These are phyloP conservation scores for Pseudoips prasinana DNA, from an alignment of 2,888 invertebrate species.

Conservation along the genomic window DNA sequence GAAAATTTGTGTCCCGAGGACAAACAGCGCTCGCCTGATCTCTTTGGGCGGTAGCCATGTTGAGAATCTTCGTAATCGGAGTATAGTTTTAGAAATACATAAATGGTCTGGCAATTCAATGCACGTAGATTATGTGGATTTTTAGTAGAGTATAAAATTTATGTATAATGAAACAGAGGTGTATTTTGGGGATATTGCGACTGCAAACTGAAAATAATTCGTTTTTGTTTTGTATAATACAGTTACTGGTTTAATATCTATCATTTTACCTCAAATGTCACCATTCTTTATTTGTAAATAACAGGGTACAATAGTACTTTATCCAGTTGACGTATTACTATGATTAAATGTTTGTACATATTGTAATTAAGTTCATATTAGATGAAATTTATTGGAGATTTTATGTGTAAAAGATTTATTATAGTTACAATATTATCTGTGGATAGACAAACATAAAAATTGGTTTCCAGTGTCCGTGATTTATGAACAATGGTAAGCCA, in stretches of 20 bases:
- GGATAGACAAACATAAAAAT: conserved; percentile 27
- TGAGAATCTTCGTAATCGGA: conserved; percentile 16
- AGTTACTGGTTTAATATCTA: conserved; percentile 8
- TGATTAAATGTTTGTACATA: conserved; percentile 65
- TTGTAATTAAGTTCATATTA: conserved; percentile 49
- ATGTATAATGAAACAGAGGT: conserved; percentile 24
- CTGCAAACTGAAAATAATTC: conserved; percentile 6
- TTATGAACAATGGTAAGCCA: conserved; percentile 1
- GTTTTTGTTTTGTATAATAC: conserved; percentile 6
- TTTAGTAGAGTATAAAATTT: conserved; percentile 26
- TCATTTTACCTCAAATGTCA: conserved; percentile 12
- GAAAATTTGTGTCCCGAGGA: conserved; percentile 24
- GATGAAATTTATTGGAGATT: conserved; percentile 52
- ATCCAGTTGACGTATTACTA: conserved; percentile 57
- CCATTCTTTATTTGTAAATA: conserved; percentile 43
- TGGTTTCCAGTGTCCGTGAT: conserved; percentile 5
- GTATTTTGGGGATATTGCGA: conserved; percentile 16
- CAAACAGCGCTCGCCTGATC: conserved; percentile 16
- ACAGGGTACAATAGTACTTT: conserved; percentile 54
- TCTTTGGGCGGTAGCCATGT: conserved; percentile 21
- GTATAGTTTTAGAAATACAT: conserved; percentile 23
- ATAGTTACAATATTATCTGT: conserved; percentile 18
- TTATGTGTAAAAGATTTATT: conserved; percentile 37
- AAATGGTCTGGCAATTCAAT: conserved; percentile 34
- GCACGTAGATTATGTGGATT: conserved; percentile 38